These are phyloP conservation scores for Phylloscopus whistleri DNA, from an alignment of 2,113 vertebrate genomes.

Conservation along the genomic window DNA sequence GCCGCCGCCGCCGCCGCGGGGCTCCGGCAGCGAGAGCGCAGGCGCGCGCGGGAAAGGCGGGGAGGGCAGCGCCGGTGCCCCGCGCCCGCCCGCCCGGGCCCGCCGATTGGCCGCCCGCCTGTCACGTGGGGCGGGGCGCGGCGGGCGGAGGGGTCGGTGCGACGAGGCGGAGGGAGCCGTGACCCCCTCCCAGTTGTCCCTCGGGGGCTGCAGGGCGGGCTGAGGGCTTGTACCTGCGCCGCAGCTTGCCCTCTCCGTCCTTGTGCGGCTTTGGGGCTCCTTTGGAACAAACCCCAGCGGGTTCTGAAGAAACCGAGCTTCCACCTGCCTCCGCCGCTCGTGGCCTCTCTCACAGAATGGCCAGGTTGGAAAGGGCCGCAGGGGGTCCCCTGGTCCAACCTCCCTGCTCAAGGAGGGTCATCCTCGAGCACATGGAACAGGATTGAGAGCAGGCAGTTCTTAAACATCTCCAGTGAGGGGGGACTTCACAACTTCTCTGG, in stretches of 20 bases:
- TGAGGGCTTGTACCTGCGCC: no score
- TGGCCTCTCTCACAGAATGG: neutral
- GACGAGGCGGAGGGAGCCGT: rapidly evolving
- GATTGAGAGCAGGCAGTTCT: neutral
- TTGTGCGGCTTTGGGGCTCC: neutral
- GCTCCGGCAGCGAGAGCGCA: no score
- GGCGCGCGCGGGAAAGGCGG: no score
- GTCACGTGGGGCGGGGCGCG: neutral
- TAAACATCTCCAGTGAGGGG: neutral
- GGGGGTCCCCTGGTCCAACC: neutral
- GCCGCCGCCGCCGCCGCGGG: no score
- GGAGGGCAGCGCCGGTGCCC: no score
- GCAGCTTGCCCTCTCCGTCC: neutral
- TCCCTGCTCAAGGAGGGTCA: neutral
- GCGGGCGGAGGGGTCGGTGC: neutral
- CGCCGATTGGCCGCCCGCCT: neutral
- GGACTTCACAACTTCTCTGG: rapidly evolving
- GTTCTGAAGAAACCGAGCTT: neutral
- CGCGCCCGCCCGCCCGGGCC: neutral
- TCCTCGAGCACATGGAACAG: neutral
- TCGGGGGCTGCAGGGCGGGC: neutral
- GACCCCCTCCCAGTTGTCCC: rapidly evolving
- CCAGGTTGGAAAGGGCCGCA: neutral
- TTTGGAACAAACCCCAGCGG: neutral
- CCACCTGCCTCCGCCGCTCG: rapidly evolving